Evolutionary conservation across 2,113 vertebrate genomes (phyloP).

Genomic region (Odocoileus virginianus): DNA sequence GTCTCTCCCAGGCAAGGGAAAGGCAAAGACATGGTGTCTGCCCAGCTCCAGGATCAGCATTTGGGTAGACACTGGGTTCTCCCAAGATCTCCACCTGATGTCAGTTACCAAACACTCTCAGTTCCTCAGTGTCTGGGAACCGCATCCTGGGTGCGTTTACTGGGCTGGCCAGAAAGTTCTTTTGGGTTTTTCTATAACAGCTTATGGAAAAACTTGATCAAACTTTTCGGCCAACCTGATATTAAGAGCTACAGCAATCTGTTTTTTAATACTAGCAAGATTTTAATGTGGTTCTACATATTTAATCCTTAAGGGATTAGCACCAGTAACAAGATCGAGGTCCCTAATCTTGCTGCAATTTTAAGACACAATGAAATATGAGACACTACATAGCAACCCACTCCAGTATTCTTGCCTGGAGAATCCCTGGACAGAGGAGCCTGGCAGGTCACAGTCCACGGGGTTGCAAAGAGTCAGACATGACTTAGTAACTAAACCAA

Average conservation of each 20-base stretch:
- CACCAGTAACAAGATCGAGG: slow-evolving; percentile 15
- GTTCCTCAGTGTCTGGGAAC: not conserved
- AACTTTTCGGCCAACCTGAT: not conserved
- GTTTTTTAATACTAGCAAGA: not conserved
- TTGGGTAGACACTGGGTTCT: not conserved
- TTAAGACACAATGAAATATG: slow-evolving; percentile 11
- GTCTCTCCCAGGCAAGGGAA: not conserved
- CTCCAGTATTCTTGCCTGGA: too few species aligned
- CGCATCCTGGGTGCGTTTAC: not conserved
- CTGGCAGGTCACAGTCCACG: too few species aligned
- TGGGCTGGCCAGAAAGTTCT: not conserved
- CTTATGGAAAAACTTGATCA: not conserved
- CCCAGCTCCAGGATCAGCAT: not conserved
- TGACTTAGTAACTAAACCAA: too few species aligned
- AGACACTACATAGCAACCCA: not conserved
- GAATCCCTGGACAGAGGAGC: too few species aligned
- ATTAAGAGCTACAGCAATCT: not conserved
- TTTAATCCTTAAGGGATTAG: slow-evolving; percentile 53
- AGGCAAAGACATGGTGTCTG: not conserved
- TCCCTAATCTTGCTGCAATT: not conserved
- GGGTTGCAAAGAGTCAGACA: too few species aligned
- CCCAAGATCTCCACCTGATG: not conserved
- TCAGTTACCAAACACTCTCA: not conserved
- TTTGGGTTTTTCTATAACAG: not conserved
- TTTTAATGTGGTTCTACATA: slow-evolving; percentile 29